Base-by-base conservation (phyloP, 1,140 invertebrate species). In the Berghia stephanieae region DNA sequence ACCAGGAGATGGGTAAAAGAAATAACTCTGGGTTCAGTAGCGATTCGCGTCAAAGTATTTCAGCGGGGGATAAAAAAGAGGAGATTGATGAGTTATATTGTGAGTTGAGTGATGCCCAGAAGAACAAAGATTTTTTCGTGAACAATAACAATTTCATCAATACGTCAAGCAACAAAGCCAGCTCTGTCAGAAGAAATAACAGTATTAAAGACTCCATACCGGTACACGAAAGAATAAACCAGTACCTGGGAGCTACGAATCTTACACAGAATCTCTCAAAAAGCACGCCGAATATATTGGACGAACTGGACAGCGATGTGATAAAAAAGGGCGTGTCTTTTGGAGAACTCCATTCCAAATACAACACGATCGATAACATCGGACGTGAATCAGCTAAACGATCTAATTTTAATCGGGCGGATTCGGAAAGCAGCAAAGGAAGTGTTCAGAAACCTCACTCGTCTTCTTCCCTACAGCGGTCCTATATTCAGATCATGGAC, bases 81-180 rank as follows among this genome's bases (percentile, higher is more conserved):
- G 96, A 97, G 86, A 88, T 97, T 60, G 92, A 94, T 77, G 90
- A 91, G 75, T 88, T 98, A 36, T 94, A 96, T 80, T 91, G 90
- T 55, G 95, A 96, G 88, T 89, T 97, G 3, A 93, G 93, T 88
- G 89, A 91, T 24, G 94, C 94, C 16, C 94, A 96, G 85, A 93
- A 92, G 78, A 94, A 96, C 83, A 94, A 95, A 75, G 94, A 96
- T 86, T 94, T 97, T 81, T 89, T 96, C 31, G 96, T 94, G 88
- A 92, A 92, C 60, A n/a, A n/a, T n/a, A n/a, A n/a, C n/a, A n/a
- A n/a, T n/a, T n/a, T n/a, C n/a, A n/a, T n/a, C n/a, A n/a, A n/a
- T n/a, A n/a, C n/a, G n/a, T n/a, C n/a, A n/a, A n/a, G n/a, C n/a
- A n/a, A n/a, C n/a, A n/a, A n/a, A n/a, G n/a, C n/a, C n/a, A n/a